Evolutionary conservation across 2,113 vertebrate genomes (phyloP).

Genomic region (Bos indicus): DNA sequence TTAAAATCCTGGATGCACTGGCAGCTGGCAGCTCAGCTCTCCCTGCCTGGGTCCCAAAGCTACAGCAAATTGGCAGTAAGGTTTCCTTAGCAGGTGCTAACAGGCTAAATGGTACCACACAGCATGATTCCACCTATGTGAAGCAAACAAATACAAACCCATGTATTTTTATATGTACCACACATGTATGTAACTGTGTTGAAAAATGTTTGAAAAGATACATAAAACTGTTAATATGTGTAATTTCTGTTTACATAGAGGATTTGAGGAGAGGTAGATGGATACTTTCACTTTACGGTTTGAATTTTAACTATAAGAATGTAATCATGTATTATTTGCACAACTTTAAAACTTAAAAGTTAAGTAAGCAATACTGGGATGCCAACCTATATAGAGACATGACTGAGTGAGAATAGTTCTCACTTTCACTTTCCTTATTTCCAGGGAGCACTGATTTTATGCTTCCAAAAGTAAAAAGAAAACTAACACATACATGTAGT

Average conservation of each 20-base stretch:
- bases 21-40: slow-evolving; percentile 11
- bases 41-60: slow-evolving; percentile 26
- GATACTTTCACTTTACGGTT: neutral
- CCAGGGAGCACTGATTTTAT: neutral
- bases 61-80: slow-evolving; percentile 49
- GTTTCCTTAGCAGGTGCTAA: slow-evolving; percentile 30
- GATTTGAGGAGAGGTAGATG: neutral
- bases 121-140: neutral
- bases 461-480: slow-evolving; percentile 9
- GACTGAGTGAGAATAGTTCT: neutral
- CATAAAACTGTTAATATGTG: neutral
- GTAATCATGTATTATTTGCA: neutral
- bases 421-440: neutral
- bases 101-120: neutral
- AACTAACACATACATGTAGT: neutral
- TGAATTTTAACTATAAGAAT: neutral
- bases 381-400: neutral
- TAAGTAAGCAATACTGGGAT: neutral
- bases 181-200: neutral
- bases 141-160: neutral
- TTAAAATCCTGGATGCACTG: neutral
- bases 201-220: neutral
- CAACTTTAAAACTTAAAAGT: neutral
- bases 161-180: neutral
- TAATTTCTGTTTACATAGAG: neutral